Percentiles rank a stretch among this genome's conserved stretches.
Evolutionary conservation across 2,113 vertebrate species (phyloP).

Genomic region (Sinosuthora webbiana): DNA sequence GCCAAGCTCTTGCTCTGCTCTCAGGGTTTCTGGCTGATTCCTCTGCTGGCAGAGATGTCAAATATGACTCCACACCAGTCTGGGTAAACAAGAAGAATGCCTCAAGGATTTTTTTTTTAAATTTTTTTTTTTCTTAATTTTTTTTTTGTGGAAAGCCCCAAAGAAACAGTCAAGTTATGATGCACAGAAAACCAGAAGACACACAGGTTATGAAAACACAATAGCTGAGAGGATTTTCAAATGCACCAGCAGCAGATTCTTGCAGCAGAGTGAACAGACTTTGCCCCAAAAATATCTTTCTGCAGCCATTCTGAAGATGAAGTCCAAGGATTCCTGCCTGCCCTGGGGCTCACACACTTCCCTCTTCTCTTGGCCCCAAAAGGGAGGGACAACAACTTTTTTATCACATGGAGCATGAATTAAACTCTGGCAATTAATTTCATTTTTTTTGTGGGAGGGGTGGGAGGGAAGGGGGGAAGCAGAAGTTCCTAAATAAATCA

Average conservation of each 20-base stretch:
- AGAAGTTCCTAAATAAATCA: no score
- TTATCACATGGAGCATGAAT: background rate
- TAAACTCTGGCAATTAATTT: background rate
- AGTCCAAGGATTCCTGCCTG: background rate
- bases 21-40: background rate
- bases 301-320: background rate
- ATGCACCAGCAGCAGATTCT: background rate
- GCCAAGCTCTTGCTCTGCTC: background rate
- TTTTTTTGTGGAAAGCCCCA: background rate
- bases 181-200: background rate
- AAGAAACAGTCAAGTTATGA: background rate
- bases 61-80: background rate
- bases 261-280: background rate
- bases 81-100: background rate
- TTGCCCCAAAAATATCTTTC: background rate
- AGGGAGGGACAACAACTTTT: background rate
- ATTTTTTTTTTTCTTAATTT: no score
- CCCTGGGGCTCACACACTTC: background rate
- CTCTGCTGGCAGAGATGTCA: background rate
- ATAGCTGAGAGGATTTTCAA: background rate
- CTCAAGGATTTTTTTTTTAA: background rate
- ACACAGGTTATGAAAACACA: background rate
- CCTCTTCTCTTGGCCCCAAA: background rate
- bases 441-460: no score
- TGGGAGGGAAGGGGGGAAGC: no score